Conservation (phyloP, 30 jellyfish, hydroid and myxozoan genomes). For the Turritopsis rubra region DNA sequence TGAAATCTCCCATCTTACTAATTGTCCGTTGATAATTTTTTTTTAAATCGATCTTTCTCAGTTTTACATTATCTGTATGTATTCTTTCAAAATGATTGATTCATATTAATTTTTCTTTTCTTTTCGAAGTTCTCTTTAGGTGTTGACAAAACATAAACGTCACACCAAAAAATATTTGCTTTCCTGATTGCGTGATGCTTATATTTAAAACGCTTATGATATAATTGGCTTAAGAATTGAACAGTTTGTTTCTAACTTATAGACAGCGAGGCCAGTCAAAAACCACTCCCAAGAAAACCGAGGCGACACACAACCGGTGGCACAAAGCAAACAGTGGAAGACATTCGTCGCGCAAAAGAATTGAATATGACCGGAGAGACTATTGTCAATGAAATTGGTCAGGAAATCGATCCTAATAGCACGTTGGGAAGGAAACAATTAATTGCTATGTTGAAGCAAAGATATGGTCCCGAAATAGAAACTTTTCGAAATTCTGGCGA, state of each 20-base stretch:
- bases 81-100: not conserved
- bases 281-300: constrained; percentile 65
- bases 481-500: constrained; percentile 40
- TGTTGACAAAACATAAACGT: not conserved
- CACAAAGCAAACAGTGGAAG: constrained; percentile 62
- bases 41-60: too few species aligned
- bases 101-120: not conserved
- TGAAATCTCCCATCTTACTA: not conserved
- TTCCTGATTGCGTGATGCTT: too few species aligned
- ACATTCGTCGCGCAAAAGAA: constrained; percentile 69
- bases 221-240: not conserved
- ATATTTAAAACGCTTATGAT: not conserved
- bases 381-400: constrained; percentile 20
- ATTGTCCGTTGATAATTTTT: not conserved
- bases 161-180: too few species aligned
- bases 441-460: constrained; percentile 64
- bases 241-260: not conserved
- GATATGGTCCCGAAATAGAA: constrained; percentile 89
- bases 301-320: constrained; percentile 97
- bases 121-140: too few species aligned
- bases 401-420: constrained; percentile 39
- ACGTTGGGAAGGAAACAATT: constrained; percentile 82
- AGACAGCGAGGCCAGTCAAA: constrained; percentile 32
- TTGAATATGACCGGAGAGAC: constrained; percentile 32
- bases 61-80: too few species aligned